Percentiles rank a stretch among this genome's conserved stretches.
phyloP scores from a whole-genome alignment of 2,888 invertebrate species.

The Drosophila hamatofila region DNA sequence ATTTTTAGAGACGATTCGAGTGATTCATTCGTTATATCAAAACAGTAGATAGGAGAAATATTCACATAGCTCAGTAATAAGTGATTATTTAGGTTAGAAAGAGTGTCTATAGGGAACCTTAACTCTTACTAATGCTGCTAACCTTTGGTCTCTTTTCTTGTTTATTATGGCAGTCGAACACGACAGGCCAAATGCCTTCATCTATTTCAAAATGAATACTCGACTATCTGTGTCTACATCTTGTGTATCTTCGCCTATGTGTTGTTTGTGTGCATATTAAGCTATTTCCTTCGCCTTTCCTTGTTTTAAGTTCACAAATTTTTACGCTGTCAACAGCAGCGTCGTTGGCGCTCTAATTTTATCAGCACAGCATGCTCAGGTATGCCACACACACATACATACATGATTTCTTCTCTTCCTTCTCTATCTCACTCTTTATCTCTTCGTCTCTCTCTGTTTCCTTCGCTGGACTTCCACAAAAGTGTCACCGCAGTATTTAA shows the following conservation, averaged over 20 bases:
- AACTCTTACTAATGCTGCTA: neutral
- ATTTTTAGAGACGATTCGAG: too few relatives aligned
- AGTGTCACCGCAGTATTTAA: conserved; percentile 80
- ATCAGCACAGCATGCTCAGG: conserved; percentile 66
- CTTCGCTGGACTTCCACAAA: conserved; percentile 64
- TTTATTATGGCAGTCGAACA: conserved; percentile 61
- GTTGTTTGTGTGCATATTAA: conserved; percentile 28
- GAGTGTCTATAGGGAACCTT: conserved; percentile 14
- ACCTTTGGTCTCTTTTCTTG: conserved; percentile 17
- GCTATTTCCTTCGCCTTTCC: conserved; percentile 39
- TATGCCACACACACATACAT: conserved; percentile 48
- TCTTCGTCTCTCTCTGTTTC: conserved; percentile 1
- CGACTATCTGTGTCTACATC: conserved; percentile 8
- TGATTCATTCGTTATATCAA: too few relatives aligned
- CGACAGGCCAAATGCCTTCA: conserved; percentile 47
- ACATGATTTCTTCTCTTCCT: neutral
- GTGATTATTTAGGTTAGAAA: conserved; percentile 6
- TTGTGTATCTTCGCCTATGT: conserved; percentile 6
- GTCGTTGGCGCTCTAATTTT: conserved; percentile 76
- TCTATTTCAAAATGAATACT: conserved; percentile 7
- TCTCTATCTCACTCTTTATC: neutral
- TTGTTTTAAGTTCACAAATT: conserved; percentile 80
- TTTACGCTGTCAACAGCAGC: conserved; percentile 79
- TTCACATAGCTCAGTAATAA: conserved; percentile 4
- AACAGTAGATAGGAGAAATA: too few relatives aligned